Evolutionary conservation across 2,113 vertebrate genomes (phyloP), one percentile per base, ranked within the genome.

Genomic region (Formicarius rufipectus): DNA sequence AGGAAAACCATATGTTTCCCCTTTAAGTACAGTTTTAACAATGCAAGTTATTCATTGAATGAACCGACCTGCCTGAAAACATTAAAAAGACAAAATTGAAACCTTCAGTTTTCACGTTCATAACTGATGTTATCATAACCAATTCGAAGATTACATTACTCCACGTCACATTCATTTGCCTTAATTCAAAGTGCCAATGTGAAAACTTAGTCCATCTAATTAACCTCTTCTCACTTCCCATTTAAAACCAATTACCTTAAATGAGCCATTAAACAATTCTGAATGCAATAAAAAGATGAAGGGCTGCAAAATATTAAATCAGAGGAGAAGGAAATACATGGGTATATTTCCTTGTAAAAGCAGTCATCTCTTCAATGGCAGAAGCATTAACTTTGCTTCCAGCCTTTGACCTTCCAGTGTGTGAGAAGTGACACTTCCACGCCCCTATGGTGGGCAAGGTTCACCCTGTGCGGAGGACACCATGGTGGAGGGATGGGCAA

Each of bases 1-100:
- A 97, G 89, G 88, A 97, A 98, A 97, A 97, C 97, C 97, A 97
- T 96, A 86, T 96, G 95, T 96, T 97, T 97, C 84, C 86, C 79
- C 96, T 97, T 95, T 52, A 97, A 90, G 87, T 84, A 85, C 76
- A 84, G 63, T 80, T 91, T 67, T 79, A 97, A 97, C 97, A 98
- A 97, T 97, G 95, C 59, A 84, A 56, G 86, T 97, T 95, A 96
- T 96, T 97, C 93, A 96, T 53, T 4, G 47, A 88, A 84, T 3
- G 40, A 95, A 87, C 49, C 62, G 90, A 95, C 50, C 89, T 80
- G 67, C 74, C 86, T 40, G 30, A 89, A 88, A 90, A 90, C 93
- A 91, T 72, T 49, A 76, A 67, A 56, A 82, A 75, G 66, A 89
- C 67, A 95, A 82, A 92, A 89, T 62, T 83, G 62, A 96, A 97